Evolutionary conservation across 2,113 vertebrate genomes (phyloP), one percentile per base, ranked within the genome.

Genomic region (Todiramphus saurophagus): DNA sequence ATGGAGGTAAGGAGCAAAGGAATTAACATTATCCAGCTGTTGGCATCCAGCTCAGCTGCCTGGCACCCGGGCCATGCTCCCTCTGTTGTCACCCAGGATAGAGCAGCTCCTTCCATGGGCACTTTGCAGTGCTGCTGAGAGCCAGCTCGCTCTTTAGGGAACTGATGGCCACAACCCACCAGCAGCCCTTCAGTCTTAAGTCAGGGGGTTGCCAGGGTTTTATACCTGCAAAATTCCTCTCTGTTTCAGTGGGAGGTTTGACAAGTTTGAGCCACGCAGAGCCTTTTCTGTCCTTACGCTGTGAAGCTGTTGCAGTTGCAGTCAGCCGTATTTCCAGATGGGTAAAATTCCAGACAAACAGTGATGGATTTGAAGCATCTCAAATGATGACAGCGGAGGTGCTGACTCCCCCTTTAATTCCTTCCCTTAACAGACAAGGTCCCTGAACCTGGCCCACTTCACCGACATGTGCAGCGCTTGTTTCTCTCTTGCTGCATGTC

Each of bases 321-420:
- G 85, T 14, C 64, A 86, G 79, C 56, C 43, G 0, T 87, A 28
- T 55, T 94, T 96, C 93, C 89, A 96, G 90, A 92, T 94, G 84
- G 93, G 66, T 93, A 58, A 82, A 83, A 90, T 96, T 95, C 93
- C 91, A 88, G 86, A 85, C 89, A 55, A 85, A 76, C 0, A 2
- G 28, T 84, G 87, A 97, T 88, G 89, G 85, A 84, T 91, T 92
- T 93, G 77, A 94, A 3, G 20, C 51, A 70, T 92, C 81, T 83
- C 89, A 62, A 72, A 90, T 7, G 17, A 63, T 58, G 67, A 88
- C 44, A 41, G 62, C 11, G 0, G 83, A 93, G 87, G 56, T 91
- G 93, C 87, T 94, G 90, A 94, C 90, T 90, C 46, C 92, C 72
- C 53, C 56, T 93, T 94, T 84, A 94, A 94, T 72, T 68, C 72